phyloP scores from a whole-genome alignment of 2,888 invertebrate genomes.

The Zygaena filipendulae region DNA sequence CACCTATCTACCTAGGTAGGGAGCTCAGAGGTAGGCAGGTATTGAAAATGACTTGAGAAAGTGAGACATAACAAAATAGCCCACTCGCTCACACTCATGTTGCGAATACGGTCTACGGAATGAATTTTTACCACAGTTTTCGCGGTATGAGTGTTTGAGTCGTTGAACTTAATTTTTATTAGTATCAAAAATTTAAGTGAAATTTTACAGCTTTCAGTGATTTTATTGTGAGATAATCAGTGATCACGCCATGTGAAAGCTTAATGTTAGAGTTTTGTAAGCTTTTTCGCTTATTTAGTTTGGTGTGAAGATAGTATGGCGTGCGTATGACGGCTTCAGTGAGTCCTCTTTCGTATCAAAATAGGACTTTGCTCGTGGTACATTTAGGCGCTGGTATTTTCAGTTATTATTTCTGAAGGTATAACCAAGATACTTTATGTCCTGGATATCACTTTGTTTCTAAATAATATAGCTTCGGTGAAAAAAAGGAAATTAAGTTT shows the following conservation, averaged over 20 bases:
- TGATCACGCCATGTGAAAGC: too few relatives aligned
- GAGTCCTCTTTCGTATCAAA: conserved; percentile 46
- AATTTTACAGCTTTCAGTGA: conserved; percentile 20
- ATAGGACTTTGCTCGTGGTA: conserved; percentile 43
- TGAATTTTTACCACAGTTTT: too few relatives aligned
- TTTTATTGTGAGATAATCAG: conserved; percentile 23
- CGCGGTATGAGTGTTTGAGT: conserved; percentile 49
- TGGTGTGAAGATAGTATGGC: too few relatives aligned
- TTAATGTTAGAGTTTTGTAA: too few relatives aligned
- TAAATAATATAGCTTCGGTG: conserved; percentile 21
- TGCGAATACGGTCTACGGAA: too few relatives aligned
- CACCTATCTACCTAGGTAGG: too few relatives aligned
- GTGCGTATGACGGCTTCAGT: conserved; percentile 45
- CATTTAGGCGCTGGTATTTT: conserved; percentile 31
- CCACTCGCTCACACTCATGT: too few relatives aligned
- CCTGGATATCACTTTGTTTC: conserved; percentile 21
- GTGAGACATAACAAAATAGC: too few relatives aligned
- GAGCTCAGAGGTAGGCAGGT: too few relatives aligned
- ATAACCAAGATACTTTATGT: conserved; percentile 22
- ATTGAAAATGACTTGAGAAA: too few relatives aligned
- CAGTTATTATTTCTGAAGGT: conserved; percentile 34
- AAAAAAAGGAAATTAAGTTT: conserved; percentile 57
- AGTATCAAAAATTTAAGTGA: conserved; percentile 21
- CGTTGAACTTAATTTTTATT: conserved; percentile 44
- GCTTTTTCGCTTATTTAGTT: too few relatives aligned